A percentile compares a stretch with the other conserved stretches of the same genome.
These are phyloP conservation scores for Listrodromus nycthemerus DNA, from an alignment of 2,888 invertebrate genomes.

Conservation along the genomic window DNA sequence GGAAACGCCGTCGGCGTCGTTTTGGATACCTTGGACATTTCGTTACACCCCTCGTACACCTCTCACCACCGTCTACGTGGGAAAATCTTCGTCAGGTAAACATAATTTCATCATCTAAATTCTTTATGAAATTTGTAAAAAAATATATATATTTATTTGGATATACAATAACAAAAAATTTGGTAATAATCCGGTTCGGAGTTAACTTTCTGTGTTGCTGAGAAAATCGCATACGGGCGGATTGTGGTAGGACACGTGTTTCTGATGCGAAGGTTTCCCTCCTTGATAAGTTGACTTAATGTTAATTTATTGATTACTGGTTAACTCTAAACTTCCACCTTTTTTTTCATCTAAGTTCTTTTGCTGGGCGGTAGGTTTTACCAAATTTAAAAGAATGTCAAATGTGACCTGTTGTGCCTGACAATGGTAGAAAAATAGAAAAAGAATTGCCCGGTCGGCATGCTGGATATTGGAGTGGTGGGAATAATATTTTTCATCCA, in stretches of 20 bases:
- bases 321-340: neutral
- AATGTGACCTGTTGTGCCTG: neutral
- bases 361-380: neutral
- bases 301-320: neutral
- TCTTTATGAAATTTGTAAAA: neutral
- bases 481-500: slow-evolving; percentile 14
- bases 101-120: neutral
- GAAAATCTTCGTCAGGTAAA: neutral
- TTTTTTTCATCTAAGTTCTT: neutral
- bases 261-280: neutral
- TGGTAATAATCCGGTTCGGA: neutral
- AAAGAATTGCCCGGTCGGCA: neutral
- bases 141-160: too few species aligned
- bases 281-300: neutral
- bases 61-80: too few species aligned
- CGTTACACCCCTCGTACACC: neutral
- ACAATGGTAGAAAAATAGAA: neutral
- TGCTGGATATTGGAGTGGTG: neutral
- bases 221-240: neutral
- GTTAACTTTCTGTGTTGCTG: neutral
- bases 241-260: neutral
- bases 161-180: neutral
- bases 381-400: neutral
- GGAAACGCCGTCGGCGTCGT: slow-evolving; percentile 66
- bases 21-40: slow-evolving; percentile 28